Base-by-base conservation (phyloP, 2,888 invertebrate species). In the Coenonympha glycerion region DNA sequence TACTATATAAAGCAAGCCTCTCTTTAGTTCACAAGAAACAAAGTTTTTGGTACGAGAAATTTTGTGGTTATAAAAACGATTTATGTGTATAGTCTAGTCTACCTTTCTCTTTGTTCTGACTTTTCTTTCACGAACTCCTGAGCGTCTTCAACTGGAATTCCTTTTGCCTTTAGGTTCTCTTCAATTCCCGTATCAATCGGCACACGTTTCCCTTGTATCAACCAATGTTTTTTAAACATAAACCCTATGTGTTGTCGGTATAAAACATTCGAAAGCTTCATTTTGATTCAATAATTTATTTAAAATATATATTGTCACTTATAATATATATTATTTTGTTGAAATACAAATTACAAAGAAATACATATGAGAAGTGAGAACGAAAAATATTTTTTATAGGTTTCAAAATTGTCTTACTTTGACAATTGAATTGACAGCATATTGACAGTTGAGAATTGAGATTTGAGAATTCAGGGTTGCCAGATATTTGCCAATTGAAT, bases 171-270 rank as follows among this genome's bases (percentile, higher is more conserved):
- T 33, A 95, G 73, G 48, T 80, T 68, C 22, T 84, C 72, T 60
- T 90, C 89, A 1, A 90, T 80, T 0, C 86, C 86, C 2, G 89
- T 89, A 44, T 92, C 88, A 3, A 75, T 56, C 0, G 91, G 81
- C 52, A 79, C 79, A 57, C 90, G 88, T 68, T 90, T 90, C 0
- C 92, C 91, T 76, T 92, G 91, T 2, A 89, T 62, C 57, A 89
- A 75, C 95, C 95, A 95, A 71, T 93, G 90, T 56, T 87, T 89
- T 71, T 91, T 91, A 59, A 92, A 91, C 85, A 91, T 90, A 85
- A 92, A 90, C 36, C 89, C 93, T 60, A 94, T 89, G 69, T 95
- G 92, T 65, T 94, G 93, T 22, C 90, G 85, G 50, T 76, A 87
- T 59, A 94, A 76, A 53, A 88, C 77, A 54, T 85, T 85, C 9